Evolutionary conservation across 2,888 invertebrate genomes (phyloP).

Genomic region (Hipparchia sbordonii): DNA sequence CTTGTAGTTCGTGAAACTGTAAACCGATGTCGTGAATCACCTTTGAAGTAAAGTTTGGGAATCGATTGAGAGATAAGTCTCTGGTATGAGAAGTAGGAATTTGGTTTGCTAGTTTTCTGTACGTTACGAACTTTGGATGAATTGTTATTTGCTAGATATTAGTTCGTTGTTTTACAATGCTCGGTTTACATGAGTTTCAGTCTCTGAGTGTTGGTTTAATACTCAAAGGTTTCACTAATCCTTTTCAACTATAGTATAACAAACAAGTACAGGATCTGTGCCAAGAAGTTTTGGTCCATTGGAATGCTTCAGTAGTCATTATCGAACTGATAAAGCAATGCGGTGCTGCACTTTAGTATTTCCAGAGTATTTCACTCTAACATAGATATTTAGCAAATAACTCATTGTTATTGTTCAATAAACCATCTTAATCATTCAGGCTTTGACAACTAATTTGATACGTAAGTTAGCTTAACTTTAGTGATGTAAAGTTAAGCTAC

Average conservation of each 20-base stretch:
- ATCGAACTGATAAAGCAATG: not conserved
- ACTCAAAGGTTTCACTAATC: not conserved
- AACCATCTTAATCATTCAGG: too few species aligned
- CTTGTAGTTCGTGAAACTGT: slow-evolving; percentile 33
- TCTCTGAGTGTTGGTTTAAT: too few species aligned
- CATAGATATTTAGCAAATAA: too few species aligned
- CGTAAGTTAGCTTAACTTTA: too few species aligned
- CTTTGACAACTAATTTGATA: too few species aligned
- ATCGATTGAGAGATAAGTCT: slow-evolving; percentile 21
- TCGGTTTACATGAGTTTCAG: not conserved
- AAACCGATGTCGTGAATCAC: slow-evolving; percentile 34
- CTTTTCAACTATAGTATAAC: not conserved
- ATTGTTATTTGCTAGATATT: not conserved
- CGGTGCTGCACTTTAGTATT: not conserved
- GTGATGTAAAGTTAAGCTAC: too few species aligned
- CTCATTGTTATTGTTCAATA: too few species aligned
- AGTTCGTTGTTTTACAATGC: not conserved
- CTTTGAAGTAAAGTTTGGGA: slow-evolving; percentile 36
- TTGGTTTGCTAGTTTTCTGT: not conserved
- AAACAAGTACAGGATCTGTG: not conserved
- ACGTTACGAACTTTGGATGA: not conserved
- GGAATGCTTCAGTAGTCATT: not conserved
- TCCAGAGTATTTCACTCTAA: not conserved
- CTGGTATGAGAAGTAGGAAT: slow-evolving; percentile 14
- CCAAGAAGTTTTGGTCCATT: not conserved